Percentiles rank a stretch among this genome's conserved stretches.
phyloP scores from a whole-genome alignment of 2,797 vertebrate species.

The Pogoniulus pusillus region DNA sequence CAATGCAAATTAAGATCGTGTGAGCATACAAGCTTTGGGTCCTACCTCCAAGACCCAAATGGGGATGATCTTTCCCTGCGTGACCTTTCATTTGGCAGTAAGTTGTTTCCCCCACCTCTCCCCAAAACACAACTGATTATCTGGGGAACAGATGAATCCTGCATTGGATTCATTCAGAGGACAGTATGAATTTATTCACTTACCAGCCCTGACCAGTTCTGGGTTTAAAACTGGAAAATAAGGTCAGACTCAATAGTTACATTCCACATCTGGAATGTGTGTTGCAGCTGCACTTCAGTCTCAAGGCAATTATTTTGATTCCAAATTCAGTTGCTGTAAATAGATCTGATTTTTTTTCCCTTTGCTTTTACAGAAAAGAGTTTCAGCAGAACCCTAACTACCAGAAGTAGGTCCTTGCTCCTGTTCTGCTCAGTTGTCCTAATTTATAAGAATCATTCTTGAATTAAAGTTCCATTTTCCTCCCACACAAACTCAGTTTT shows the following conservation, averaged over 20 bases:
- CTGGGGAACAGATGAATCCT: too few species aligned
- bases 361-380: not conserved
- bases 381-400: conserved; percentile 12
- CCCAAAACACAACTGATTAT: not conserved
- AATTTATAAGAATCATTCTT: conserved; percentile 7
- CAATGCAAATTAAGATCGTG: not conserved
- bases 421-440: not conserved
- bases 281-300: conserved; percentile 36
- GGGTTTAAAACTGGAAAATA: not conserved
- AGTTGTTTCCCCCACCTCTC: not conserved
- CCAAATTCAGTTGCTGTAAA: conserved; percentile 29
- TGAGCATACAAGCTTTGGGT: not conserved
- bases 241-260: not conserved
- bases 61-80: not conserved
- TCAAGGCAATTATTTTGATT: conserved; percentile 42
- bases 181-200: not conserved
- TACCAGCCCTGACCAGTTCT: not conserved
- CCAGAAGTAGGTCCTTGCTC: conserved; percentile 6
- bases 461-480: conserved; percentile 14
- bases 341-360: conserved; percentile 40
- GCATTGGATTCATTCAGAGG: not conserved
- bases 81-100: not conserved
- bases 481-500: conserved; percentile 45
- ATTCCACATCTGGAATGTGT: conserved; percentile 44
- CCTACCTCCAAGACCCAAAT: not conserved